These are phyloP conservation scores for Chirona hameri DNA, from an alignment of 2,888 invertebrate genomes.

Conservation along the genomic window DNA sequence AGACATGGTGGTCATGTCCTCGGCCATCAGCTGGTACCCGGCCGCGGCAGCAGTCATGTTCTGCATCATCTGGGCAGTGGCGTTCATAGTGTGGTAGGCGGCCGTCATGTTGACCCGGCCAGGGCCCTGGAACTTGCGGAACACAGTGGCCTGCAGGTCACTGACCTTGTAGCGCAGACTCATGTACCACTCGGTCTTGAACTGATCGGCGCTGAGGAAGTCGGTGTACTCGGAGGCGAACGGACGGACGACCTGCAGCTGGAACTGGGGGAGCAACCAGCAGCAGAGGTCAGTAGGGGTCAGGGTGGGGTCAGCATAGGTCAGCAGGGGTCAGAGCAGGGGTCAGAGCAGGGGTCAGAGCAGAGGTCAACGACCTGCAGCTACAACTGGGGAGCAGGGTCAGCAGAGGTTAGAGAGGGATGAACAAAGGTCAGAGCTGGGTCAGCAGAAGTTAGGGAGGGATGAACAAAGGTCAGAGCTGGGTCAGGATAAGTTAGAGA, in stretches of 20 bases:
- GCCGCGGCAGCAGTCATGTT: neutral
- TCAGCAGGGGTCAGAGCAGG: neutral
- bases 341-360: neutral
- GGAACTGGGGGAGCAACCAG: neutral
- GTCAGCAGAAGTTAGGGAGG: no score
- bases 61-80: neutral
- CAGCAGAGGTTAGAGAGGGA: no score
- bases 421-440: no score
- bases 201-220: neutral
- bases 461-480: no score
- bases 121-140: neutral
- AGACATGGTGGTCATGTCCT: neutral
- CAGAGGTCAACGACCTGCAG: no score
- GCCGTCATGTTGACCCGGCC: neutral
- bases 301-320: neutral
- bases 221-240: neutral
- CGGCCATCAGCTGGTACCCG: neutral
- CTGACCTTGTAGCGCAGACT: neutral
- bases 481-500: no score
- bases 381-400: no score
- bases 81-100: constrained; percentile 1
- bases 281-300: neutral
- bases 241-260: neutral
- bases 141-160: neutral
- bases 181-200: constrained; percentile 4